phyloP scores from a whole-genome alignment of 2,797 vertebrate species.

The Fringilla coelebs region DNA sequence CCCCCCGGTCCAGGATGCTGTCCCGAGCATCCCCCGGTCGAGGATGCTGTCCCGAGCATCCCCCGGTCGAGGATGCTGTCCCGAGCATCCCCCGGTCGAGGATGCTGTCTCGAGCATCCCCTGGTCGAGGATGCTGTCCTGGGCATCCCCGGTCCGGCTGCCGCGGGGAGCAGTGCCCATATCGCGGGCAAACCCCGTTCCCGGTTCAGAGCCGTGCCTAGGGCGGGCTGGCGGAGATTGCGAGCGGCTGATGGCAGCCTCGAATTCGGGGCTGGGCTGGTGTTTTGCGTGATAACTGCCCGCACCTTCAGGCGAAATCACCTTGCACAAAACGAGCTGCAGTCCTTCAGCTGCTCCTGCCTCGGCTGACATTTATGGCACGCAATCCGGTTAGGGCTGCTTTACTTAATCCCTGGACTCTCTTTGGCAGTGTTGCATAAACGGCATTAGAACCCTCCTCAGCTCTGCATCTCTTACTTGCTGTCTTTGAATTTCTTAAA shows the following conservation, averaged over 20 bases:
- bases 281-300: neutral
- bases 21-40: neutral
- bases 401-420: slow-evolving; percentile 40
- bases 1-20: neutral
- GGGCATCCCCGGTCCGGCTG: neutral
- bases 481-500: neutral
- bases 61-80: too few relatives aligned
- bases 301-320: neutral
- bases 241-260: neutral
- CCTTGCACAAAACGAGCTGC: neutral
- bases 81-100: neutral
- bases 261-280: neutral
- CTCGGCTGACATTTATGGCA: neutral
- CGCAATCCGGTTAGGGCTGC: slow-evolving; percentile 39
- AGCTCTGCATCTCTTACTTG: neutral
- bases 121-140: neutral
- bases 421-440: slow-evolving; percentile 4
- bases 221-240: neutral
- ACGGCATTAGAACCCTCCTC: neutral
- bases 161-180: rapidly evolving
- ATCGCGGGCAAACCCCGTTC: neutral
- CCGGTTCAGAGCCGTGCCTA: neutral
- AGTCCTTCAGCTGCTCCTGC: neutral
- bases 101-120: neutral
- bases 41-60: too few relatives aligned